phyloP scores from a whole-genome alignment of 2,888 invertebrate species.

The Tridacna crocea region DNA sequence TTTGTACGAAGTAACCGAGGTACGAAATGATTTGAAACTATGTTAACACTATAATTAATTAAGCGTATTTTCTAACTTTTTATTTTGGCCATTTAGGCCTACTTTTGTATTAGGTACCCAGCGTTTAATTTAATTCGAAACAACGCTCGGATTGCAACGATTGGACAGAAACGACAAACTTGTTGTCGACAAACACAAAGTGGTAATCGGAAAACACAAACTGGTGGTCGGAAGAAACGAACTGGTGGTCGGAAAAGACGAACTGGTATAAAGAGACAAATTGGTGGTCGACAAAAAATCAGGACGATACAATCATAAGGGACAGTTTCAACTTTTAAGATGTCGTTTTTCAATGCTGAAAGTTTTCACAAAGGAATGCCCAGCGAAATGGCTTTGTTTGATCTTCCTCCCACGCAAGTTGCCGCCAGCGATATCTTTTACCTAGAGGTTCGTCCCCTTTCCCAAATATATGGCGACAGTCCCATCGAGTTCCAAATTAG shows the following conservation, averaged over 20 bases:
- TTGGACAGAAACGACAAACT: neutral
- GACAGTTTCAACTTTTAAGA: neutral
- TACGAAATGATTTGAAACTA: no score
- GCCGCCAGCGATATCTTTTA: constrained; percentile 30
- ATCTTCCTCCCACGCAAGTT: constrained; percentile 37
- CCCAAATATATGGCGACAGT: constrained; percentile 35
- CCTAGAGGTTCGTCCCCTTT: constrained; percentile 36
- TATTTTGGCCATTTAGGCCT: no score
- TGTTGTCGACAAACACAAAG: no score
- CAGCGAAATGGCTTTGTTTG: constrained; percentile 32
- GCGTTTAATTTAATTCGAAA: no score
- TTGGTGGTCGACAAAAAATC: neutral
- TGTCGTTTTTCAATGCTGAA: constrained; percentile 36
- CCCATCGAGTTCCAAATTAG: constrained; percentile 39
- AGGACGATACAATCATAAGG: no score
- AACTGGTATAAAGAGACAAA: neutral
- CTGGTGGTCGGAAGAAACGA: neutral
- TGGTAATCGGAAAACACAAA: neutral
- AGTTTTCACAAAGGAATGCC: constrained; percentile 40
- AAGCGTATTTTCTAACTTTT: no score
- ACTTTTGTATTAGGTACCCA: no score
- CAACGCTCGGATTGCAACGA: neutral
- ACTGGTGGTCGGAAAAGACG: neutral
- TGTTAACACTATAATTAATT: no score
- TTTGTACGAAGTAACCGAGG: no score